Base-by-base conservation (phyloP, 2,797 vertebrate species). In the Bradypus variegatus region DNA sequence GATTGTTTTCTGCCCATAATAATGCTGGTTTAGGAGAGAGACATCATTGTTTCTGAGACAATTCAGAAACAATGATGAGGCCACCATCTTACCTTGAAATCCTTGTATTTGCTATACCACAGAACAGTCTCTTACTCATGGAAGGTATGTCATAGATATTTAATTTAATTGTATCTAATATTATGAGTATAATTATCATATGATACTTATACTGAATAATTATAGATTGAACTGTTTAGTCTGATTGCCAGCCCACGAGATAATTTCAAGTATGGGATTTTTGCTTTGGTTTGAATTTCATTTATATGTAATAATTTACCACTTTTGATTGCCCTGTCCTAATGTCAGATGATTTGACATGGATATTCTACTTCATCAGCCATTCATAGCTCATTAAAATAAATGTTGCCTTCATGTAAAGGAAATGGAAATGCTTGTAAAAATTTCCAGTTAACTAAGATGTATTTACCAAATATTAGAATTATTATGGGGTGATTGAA, bases 231-330 rank as follows among this genome's bases (percentile, higher is more conserved):
- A 58, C 45, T 86, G 16, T 60, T 89, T 75, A 89, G 36, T 80
- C 14, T 84, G 29, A 88, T 72, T 75, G 5, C 38, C 33, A 89
- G 23, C 12, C 41, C 3, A n/a, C 13, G 38, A 83, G n/a, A 50
- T 70, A 50, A 89, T 86, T 90, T 90, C 45, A 92, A 78, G 9
- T n/a, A 23, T 70, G 31, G 31, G 3, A 62, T 62, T 90, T 90
- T 62, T 90, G 53, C 38, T 77, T 90, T 31, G 27, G 27, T 58
- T 85, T 90, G 33, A 90, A 91, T 94, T 93, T 67, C 36, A 90
- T 53, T 85, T 82, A 19, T 53, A 53, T 80, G 23, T 29, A 36
- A 10, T 65, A 90, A 91, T 80, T 94, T 80, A 77, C 27, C 41
- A 64, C 36, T 55, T 7, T 45, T 75, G n/a, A 33, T 15, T 73